These are phyloP conservation scores for Gobionotothen gibberifrons DNA, from an alignment of 2,797 vertebrate genomes.

Conservation along the genomic window DNA sequence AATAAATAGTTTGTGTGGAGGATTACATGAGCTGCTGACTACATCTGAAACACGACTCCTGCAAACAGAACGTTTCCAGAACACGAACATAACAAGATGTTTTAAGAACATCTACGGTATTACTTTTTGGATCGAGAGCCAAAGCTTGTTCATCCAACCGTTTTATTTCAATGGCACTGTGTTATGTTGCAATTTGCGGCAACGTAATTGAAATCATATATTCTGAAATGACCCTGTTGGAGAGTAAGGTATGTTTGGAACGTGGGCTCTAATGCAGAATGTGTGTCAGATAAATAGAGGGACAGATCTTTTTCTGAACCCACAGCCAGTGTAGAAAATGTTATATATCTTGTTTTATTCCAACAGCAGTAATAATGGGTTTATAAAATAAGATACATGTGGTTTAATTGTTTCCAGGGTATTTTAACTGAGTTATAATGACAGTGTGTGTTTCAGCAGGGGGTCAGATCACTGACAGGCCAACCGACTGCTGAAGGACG, in stretches of 20 bases:
- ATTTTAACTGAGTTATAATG: constrained; percentile 59
- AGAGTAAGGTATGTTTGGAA: constrained; percentile 31
- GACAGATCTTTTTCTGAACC: constrained; percentile 10
- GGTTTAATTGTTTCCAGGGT: constrained; percentile 63
- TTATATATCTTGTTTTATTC: constrained; percentile 41
- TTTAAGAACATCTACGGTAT: constrained; percentile 1
- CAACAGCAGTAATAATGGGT: constrained; percentile 38
- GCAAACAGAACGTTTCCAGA: constrained; percentile 40
- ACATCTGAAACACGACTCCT: constrained; percentile 36
- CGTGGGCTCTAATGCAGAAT: constrained; percentile 2
- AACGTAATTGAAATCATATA: constrained; percentile 25
- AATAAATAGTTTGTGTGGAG: not conserved
- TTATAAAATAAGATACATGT: constrained; percentile 25
- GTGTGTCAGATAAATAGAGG: not conserved
- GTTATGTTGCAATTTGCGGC: constrained; percentile 31
- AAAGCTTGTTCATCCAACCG: constrained; percentile 25
- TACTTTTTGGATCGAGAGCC: constrained; percentile 13
- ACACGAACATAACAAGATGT: no score
- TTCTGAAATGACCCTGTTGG: constrained; percentile 34
- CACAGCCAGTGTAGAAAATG: not conserved
- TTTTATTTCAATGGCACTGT: constrained; percentile 20
- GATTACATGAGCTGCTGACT: constrained; percentile 47
- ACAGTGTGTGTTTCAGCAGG: constrained; percentile 56
- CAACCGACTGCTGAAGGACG: constrained; percentile 47
- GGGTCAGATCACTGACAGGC: constrained; percentile 50